These are phyloP conservation scores for Calliopsis andreniformis DNA, from an alignment of 1,140 invertebrate genomes.

Conservation along the genomic window DNA sequence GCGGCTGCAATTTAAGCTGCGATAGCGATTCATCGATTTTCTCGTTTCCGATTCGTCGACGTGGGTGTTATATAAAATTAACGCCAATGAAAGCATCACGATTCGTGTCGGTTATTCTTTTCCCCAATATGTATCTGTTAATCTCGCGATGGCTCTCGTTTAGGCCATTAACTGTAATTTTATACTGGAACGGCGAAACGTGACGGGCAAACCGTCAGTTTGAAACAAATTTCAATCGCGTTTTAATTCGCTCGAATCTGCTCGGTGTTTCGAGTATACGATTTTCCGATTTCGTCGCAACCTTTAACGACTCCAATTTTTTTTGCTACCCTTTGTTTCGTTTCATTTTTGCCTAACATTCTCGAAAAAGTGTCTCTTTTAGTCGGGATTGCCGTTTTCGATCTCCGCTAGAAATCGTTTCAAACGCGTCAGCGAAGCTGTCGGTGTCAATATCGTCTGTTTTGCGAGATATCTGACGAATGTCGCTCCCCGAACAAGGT, in stretches of 20 bases:
- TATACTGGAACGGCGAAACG: constrained; percentile 16
- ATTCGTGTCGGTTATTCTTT: constrained; percentile 40
- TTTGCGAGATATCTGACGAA: not conserved
- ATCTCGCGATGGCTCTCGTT: not conserved
- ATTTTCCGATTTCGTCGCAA: not conserved
- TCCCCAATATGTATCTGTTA: constrained; percentile 21
- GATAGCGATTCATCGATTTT: constrained; percentile 50
- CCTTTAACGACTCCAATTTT: not conserved
- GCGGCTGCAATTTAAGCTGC: constrained; percentile 28
- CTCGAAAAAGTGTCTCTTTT: not conserved
- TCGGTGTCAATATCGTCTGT: not conserved
- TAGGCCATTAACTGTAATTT: constrained; percentile 2
- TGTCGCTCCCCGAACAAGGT: not conserved
- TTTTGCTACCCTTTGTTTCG: not conserved
- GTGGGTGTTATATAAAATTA: constrained; percentile 45
- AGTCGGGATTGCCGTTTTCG: no score
- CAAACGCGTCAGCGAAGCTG: not conserved
- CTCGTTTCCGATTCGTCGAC: constrained; percentile 35
- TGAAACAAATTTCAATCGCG: constrained; percentile 5
- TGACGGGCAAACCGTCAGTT: not conserved
- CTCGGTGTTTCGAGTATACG: not conserved
- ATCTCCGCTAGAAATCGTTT: not conserved
- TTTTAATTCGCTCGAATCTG: not conserved
- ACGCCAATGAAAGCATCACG: constrained; percentile 40
- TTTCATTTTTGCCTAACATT: not conserved